Conservation (phyloP, 2,888 invertebrate genomes). For the Andrena dorsata region DNA sequence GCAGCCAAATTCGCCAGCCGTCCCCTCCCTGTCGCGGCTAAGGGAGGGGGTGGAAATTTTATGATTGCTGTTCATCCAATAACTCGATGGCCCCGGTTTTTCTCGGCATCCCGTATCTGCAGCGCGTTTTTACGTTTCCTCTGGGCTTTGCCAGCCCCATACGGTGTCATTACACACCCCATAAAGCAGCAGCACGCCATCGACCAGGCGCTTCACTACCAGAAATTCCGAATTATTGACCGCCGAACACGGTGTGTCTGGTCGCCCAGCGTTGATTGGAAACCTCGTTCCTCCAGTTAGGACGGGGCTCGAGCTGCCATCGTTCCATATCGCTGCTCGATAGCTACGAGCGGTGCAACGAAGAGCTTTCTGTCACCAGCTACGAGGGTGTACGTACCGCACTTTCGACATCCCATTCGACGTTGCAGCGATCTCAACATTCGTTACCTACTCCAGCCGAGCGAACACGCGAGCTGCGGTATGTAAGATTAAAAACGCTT, state of each 20-base stretch:
- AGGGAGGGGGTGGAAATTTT: conserved; percentile 71
- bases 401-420: background rate
- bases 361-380: background rate
- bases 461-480: background rate
- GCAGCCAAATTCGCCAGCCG: conserved; percentile 66
- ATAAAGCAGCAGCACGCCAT: conserved; percentile 80
- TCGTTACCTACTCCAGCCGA: background rate
- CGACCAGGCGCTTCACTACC: conserved; percentile 54
- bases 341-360: background rate
- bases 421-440: background rate
- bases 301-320: background rate
- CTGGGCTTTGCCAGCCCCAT: conserved; percentile 79
- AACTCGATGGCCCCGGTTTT: conserved; percentile 46
- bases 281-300: background rate
- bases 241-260: conserved; percentile 46
- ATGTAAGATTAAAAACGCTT: conserved; percentile 10
- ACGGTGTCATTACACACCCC: conserved; percentile 82
- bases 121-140: conserved; percentile 83
- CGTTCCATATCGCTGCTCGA: background rate
- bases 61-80: conserved; percentile 77
- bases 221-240: conserved; percentile 68
- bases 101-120: background rate
- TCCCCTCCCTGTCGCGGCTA: conserved; percentile 34
- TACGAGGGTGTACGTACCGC: background rate
- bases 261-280: conserved; percentile 7